Conservation (phyloP, 2,888 invertebrate genomes). For the Polyploca ridens region DNA sequence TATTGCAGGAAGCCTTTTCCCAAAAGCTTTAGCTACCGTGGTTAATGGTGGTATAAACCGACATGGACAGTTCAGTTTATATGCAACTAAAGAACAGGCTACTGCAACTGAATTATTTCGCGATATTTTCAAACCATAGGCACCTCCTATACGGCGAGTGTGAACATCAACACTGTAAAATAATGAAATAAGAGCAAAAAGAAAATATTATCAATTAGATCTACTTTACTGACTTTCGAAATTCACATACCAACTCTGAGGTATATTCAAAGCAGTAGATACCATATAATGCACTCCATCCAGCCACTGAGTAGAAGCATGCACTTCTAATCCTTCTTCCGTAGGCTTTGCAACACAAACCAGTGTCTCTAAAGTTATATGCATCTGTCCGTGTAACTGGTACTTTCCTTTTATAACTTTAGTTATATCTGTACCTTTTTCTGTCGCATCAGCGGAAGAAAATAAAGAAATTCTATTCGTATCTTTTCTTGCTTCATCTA, state of each 20-base stretch:
- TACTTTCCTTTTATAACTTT: constrained; percentile 75
- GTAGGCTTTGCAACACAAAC: constrained; percentile 85
- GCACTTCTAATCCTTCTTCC: constrained; percentile 88
- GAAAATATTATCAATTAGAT: too few relatives aligned
- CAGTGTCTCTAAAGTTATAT: constrained; percentile 90
- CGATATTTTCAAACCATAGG: constrained; percentile 88
- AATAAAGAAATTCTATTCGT: constrained; percentile 29
- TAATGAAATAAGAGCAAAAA: too few relatives aligned
- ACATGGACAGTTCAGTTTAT: constrained; percentile 84
- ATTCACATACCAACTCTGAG: constrained; percentile 75
- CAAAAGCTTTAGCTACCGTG: constrained; percentile 81
- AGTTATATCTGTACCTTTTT: constrained; percentile 53
- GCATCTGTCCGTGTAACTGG: constrained; percentile 86
- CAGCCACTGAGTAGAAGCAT: constrained; percentile 85
- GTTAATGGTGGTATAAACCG: constrained; percentile 85
- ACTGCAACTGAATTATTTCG: constrained; percentile 79
- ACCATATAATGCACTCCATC: constrained; percentile 81
- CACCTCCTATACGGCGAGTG: constrained; percentile 46
- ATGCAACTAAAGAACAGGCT: constrained; percentile 86
- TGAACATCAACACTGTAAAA: constrained; percentile 86
- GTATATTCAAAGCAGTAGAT: constrained; percentile 77
- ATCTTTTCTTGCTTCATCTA: constrained; percentile 40
- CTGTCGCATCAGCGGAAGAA: constrained; percentile 31
- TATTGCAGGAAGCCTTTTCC: constrained; percentile 73
- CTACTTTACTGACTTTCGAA: too few relatives aligned